Conservation (phyloP, 2,113 vertebrate species). For the Nannospalax galili region DNA sequence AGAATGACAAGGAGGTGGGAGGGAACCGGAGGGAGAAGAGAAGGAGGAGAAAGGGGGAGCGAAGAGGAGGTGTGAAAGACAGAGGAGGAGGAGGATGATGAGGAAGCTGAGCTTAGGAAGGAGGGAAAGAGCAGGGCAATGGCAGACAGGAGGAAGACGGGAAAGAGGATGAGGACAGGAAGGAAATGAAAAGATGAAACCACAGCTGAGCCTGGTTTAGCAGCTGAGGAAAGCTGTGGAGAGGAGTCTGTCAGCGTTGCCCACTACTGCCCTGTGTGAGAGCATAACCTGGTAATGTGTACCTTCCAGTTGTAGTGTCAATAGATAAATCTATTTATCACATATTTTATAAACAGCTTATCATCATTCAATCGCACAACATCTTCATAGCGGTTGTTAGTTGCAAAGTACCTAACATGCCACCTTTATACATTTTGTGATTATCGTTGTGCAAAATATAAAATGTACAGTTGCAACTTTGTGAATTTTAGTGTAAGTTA, state of each 20-base stretch:
- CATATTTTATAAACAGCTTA: constrained; percentile 90
- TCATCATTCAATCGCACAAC: constrained; percentile 87
- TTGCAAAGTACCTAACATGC: constrained; percentile 83
- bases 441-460: constrained; percentile 85
- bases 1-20: neutral
- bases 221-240: constrained; percentile 76
- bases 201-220: constrained; percentile 1
- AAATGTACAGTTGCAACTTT: constrained; percentile 86
- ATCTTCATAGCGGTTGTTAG: constrained; percentile 85
- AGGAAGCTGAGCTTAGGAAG: constrained; percentile 71
- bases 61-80: neutral
- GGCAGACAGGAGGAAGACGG: constrained; percentile 34
- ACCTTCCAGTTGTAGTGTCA: constrained; percentile 87
- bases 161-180: neutral
- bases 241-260: constrained; percentile 81
- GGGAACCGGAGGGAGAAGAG: neutral
- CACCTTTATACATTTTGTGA: constrained; percentile 86
- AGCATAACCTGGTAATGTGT: constrained; percentile 85
- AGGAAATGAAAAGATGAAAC: neutral
- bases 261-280: constrained; percentile 81
- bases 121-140: neutral
- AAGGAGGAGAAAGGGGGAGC: neutral
- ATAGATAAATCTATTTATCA: constrained; percentile 91
- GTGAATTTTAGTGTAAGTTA: constrained; percentile 86
- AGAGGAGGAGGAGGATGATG: neutral